Conservation (phyloP, 2,797 vertebrate species). For the Diglossa cyanea region DNA sequence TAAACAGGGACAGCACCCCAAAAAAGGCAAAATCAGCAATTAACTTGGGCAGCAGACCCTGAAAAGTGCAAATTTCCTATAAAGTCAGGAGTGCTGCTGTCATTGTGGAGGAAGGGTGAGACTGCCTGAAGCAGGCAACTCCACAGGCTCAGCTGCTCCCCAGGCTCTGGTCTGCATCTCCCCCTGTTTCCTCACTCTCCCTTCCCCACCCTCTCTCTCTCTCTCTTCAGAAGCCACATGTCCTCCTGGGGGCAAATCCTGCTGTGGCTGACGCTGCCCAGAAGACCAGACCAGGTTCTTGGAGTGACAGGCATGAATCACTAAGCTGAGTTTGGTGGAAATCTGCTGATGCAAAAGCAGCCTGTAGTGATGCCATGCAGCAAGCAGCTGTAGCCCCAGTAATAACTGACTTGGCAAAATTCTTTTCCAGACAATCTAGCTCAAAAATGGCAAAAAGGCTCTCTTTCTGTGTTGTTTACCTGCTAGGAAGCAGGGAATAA, state of each 20-base stretch:
- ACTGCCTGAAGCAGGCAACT: background rate
- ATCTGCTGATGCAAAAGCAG: background rate
- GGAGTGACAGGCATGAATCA: rapidly evolving
- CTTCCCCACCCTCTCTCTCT: background rate
- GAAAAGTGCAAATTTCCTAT: background rate
- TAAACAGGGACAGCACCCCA: background rate
- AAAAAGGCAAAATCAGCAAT: background rate
- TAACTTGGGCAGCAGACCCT: background rate
- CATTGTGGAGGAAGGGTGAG: background rate
- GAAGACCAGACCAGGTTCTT: background rate
- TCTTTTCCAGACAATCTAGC: slow-evolving; percentile 47
- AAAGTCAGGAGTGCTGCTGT: background rate
- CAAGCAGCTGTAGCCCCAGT: background rate
- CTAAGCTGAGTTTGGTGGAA: background rate
- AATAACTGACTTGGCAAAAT: slow-evolving; percentile 35
- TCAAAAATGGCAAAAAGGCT: slow-evolving; percentile 31
- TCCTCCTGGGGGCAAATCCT: background rate
- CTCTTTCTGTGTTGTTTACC: slow-evolving; percentile 48
- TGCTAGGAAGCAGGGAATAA: slow-evolving; percentile 20
- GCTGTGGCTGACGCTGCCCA: rapidly evolving
- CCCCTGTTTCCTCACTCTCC: background rate
- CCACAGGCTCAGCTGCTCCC: background rate
- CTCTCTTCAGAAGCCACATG: background rate
- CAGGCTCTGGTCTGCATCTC: rapidly evolving
- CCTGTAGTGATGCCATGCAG: background rate